phyloP scores from a whole-genome alignment of 2,113 vertebrate genomes.

The Sapayoa aenigma region DNA sequence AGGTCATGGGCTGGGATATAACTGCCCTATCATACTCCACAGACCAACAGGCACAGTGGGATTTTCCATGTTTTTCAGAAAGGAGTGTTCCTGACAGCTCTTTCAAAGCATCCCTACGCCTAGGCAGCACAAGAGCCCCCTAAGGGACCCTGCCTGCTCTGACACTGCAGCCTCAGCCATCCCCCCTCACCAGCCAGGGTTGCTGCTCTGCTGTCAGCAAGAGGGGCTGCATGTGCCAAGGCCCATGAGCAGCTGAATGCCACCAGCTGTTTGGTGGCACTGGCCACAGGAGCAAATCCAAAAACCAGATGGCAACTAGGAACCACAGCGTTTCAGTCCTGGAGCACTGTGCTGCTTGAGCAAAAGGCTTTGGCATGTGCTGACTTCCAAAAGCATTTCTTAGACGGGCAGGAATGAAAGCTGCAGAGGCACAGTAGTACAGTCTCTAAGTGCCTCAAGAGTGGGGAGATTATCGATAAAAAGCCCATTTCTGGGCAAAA shows the following conservation, averaged over 20 bases:
- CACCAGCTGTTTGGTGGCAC: background rate
- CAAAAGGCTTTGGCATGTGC: background rate
- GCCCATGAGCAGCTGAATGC: background rate
- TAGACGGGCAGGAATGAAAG: background rate
- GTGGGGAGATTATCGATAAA: background rate
- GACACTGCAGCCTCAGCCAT: accelerated
- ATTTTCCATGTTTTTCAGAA: background rate
- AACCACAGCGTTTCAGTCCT: background rate
- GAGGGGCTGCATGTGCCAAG: background rate
- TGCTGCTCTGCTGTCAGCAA: background rate
- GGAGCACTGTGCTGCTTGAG: accelerated
- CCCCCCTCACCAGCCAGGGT: background rate
- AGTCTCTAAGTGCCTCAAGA: background rate
- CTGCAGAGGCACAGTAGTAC: background rate
- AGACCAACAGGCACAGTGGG: background rate
- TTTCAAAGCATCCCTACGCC: background rate
- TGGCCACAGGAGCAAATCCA: background rate
- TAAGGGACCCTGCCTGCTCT: background rate
- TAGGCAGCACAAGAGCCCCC: background rate
- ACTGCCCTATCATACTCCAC: background rate
- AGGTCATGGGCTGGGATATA: background rate
- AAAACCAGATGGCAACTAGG: background rate
- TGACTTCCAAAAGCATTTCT: background rate
- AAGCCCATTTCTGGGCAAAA: background rate
- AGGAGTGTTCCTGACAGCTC: background rate